Evolutionary conservation across 2,113 vertebrate genomes (phyloP).

Genomic region (Caloenas nicobarica): DNA sequence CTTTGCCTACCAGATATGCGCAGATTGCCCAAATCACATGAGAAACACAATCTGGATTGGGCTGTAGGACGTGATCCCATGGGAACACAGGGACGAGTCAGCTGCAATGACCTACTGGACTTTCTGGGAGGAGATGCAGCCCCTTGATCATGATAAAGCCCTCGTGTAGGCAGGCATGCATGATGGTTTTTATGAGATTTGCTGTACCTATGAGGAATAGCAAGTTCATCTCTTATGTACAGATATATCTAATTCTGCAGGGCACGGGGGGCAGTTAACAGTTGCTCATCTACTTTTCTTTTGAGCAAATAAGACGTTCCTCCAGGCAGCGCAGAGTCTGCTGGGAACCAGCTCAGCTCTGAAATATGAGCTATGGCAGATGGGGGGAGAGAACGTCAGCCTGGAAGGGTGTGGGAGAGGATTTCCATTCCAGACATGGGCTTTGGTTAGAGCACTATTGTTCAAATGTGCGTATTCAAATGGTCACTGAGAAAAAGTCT

Average conservation of each 20-base stretch:
- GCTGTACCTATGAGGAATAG: not conserved
- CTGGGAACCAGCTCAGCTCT: not conserved
- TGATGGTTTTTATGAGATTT: not conserved
- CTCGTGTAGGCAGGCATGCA: rapidly evolving
- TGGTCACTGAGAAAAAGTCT: not conserved
- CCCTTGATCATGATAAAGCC: not conserved
- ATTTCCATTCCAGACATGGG: slow-evolving; percentile 29
- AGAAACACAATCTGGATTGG: not conserved
- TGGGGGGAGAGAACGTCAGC: not conserved
- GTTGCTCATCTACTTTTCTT: not conserved
- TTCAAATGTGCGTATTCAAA: not conserved
- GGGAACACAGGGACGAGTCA: not conserved
- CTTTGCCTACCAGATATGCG: not conserved
- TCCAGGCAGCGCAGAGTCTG: not conserved
- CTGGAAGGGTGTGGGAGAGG: not conserved
- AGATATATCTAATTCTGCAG: not conserved
- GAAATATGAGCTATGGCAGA: slow-evolving; percentile 31
- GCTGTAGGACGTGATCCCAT: not conserved
- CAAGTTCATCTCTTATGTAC: not conserved
- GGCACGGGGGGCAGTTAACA: not conserved
- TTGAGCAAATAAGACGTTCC: not conserved
- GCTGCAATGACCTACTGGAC: not conserved
- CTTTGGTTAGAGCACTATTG: slow-evolving; percentile 5
- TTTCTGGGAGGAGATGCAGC: not conserved
- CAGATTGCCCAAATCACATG: not conserved